phyloP scores from a whole-genome alignment of 2,888 invertebrate species.

The Caenorhabditis wallacei region DNA sequence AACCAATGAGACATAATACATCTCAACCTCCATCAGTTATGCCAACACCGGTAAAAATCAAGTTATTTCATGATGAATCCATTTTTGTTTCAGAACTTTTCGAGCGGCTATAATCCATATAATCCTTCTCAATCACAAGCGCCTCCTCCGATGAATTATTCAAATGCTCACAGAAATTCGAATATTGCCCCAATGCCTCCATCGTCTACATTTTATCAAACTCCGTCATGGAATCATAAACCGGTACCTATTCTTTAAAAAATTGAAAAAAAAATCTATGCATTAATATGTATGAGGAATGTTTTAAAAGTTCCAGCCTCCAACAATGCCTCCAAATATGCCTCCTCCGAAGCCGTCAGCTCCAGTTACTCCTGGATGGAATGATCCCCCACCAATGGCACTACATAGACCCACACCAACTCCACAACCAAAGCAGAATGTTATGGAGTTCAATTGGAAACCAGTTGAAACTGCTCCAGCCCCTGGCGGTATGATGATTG shows the following conservation, averaged over 20 bases:
- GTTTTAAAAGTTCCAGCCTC: conserved; percentile 53
- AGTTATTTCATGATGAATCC: not conserved
- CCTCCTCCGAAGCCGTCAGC: conserved; percentile 43
- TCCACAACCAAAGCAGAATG: conserved; percentile 23
- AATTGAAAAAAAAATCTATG: too few species aligned
- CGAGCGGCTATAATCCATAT: conserved; percentile 12
- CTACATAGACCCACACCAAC: not conserved
- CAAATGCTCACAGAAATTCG: conserved; percentile 14
- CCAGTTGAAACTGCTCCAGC: conserved; percentile 32
- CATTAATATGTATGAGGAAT: too few species aligned
- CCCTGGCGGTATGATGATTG: conserved; percentile 40
- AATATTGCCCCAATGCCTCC: conserved; percentile 60
- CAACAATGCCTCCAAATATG: conserved; percentile 45
- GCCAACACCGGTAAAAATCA: conserved; percentile 7
- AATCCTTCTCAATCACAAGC: conserved; percentile 37
- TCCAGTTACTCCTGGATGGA: conserved; percentile 59
- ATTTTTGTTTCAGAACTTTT: not conserved
- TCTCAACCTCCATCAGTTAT: not conserved
- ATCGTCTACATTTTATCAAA: conserved; percentile 58
- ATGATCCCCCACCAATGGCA: conserved; percentile 59
- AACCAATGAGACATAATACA: not conserved
- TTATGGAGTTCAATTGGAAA: conserved; percentile 60
- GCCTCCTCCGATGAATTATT: conserved; percentile 14
- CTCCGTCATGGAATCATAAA: conserved; percentile 62
- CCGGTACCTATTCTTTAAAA: conserved; percentile 20